Evolutionary conservation across 2,797 vertebrate species (phyloP).

Genomic region (Prunella strophiata): DNA sequence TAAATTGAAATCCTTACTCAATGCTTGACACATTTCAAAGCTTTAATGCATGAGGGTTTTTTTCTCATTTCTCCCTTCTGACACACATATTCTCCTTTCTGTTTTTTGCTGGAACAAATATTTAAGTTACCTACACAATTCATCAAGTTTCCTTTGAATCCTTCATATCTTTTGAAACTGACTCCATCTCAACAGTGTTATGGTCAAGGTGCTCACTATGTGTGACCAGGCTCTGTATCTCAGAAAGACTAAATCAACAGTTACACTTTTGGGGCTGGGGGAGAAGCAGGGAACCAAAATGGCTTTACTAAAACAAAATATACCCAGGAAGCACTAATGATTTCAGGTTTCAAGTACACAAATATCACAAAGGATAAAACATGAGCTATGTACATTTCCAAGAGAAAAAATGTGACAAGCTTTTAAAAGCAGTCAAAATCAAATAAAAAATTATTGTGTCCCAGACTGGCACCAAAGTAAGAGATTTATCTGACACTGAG

Average conservation of each 20-base stretch:
- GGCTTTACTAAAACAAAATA: neutral
- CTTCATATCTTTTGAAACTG: neutral
- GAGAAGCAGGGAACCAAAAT: neutral
- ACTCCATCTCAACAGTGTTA: neutral
- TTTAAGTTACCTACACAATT: neutral
- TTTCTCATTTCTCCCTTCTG: neutral
- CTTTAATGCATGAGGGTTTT: rapidly evolving
- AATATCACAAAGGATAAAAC: neutral
- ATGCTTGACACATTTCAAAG: neutral
- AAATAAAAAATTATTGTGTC: neutral
- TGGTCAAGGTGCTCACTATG: neutral
- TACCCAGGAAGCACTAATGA: neutral
- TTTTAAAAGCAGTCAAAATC: neutral
- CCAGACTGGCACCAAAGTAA: neutral
- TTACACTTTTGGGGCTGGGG: rapidly evolving
- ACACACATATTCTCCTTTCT: neutral
- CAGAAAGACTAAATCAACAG: neutral
- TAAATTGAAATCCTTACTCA: neutral
- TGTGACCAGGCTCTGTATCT: neutral
- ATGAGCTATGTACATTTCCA: neutral
- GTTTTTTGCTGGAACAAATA: neutral
- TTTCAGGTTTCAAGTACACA: neutral
- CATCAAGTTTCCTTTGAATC: neutral
- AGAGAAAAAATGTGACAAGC: neutral
- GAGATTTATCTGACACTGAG: neutral